Conservation (phyloP, 37 sponge, comb jelly and placozoan species). For the Aplysina aerophoba region DNA sequence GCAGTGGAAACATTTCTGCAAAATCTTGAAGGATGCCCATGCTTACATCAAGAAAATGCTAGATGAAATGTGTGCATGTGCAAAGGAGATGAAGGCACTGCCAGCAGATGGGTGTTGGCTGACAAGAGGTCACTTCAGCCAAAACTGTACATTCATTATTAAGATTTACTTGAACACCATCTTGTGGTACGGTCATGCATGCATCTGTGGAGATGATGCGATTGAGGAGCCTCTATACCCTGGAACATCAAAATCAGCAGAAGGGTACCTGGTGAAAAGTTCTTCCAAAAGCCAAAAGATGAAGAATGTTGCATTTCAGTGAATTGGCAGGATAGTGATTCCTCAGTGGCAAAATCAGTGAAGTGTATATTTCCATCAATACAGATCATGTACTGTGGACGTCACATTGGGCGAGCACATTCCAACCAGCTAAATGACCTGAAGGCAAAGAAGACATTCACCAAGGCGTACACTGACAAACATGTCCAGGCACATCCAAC, state of each 20-base stretch:
- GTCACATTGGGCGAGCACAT: neutral
- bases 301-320: neutral
- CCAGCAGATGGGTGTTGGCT: neutral
- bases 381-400: neutral
- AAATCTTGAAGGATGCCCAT: neutral
- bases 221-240: constrained; percentile 4
- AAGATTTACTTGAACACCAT: neutral
- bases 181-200: neutral
- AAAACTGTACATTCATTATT: neutral
- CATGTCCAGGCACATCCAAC: neutral
- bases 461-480: neutral
- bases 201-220: neutral
- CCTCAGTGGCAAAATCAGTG: neutral
- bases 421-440: neutral
- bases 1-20: neutral
- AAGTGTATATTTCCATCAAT: neutral
- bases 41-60: constrained; percentile 11
- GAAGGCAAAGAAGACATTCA: neutral
- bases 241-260: neutral
- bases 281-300: neutral
- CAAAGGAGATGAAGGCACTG: neutral
- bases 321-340: too few relatives aligned
- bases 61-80: constrained; percentile 18
- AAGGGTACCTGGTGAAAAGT: neutral
- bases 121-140: neutral